phyloP scores from a whole-genome alignment of 2,888 invertebrate species.

The Folsomia candida region DNA sequence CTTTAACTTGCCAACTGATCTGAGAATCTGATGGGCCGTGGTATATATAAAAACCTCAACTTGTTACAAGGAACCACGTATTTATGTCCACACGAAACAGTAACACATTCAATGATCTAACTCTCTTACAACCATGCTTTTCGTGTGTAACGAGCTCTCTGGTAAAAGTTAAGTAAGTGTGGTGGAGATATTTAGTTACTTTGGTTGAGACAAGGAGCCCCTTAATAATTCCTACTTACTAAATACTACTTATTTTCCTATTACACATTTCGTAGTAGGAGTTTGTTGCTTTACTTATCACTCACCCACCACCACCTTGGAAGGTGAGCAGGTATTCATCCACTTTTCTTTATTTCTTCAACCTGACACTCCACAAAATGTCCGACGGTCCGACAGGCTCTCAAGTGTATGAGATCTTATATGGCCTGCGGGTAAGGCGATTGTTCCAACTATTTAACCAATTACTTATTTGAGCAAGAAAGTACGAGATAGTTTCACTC shows the following conservation, averaged over 20 bases:
- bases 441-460: conserved; percentile 24
- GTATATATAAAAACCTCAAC: conserved; percentile 26
- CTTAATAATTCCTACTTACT: conserved; percentile 17
- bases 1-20: conserved; percentile 33
- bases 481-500: too few relatives aligned
- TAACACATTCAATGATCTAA: background rate
- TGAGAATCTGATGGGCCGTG: conserved; percentile 39
- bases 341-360: background rate
- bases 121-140: background rate
- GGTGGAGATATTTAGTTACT: conserved; percentile 11
- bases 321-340: conserved; percentile 42
- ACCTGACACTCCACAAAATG: conserved; percentile 20
- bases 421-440: conserved; percentile 42
- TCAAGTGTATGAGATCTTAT: background rate
- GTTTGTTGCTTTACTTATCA: conserved; percentile 4
- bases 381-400: conserved; percentile 18
- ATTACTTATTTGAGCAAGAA: background rate
- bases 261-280: background rate
- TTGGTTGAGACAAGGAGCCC: conserved; percentile 19
- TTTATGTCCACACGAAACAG: background rate
- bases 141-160: background rate
- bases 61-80: background rate
- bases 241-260: background rate
- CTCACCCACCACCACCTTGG: conserved; percentile 24
- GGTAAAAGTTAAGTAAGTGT: background rate